Conservation (phyloP, 2,113 vertebrate species). For the Hyperopisus bebe region DNA sequence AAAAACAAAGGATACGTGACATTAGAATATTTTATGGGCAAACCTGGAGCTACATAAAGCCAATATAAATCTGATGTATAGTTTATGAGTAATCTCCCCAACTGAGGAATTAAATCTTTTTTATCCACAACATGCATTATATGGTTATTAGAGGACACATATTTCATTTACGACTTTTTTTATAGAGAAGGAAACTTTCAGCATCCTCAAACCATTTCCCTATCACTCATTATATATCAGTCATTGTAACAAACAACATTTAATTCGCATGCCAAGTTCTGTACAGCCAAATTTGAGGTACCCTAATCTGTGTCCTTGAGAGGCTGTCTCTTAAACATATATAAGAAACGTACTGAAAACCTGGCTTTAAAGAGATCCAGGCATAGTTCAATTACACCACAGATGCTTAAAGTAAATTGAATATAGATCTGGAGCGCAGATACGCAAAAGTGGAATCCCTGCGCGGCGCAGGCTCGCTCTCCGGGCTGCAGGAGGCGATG, state of each 20-base stretch:
- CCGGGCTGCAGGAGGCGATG: neutral
- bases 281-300: neutral
- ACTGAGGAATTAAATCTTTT: neutral
- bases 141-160: neutral
- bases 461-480: neutral
- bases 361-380: neutral
- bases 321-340: neutral
- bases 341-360: neutral
- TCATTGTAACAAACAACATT: neutral
- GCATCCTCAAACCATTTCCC: neutral
- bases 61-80: neutral
- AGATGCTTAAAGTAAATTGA: constrained; percentile 9
- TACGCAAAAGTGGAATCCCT: neutral
- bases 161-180: neutral
- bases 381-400: neutral
- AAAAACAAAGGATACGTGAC: neutral
- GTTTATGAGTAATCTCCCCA: neutral
- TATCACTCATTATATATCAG: neutral
- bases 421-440: neutral
- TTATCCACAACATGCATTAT: neutral
- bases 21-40: neutral
- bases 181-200: neutral
- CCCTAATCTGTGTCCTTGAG: neutral
- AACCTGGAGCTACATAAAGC: neutral
- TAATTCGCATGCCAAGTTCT: neutral